Evolutionary conservation across 2,888 invertebrate species (phyloP).

Genomic region (Drosophila mayaguana): DNA sequence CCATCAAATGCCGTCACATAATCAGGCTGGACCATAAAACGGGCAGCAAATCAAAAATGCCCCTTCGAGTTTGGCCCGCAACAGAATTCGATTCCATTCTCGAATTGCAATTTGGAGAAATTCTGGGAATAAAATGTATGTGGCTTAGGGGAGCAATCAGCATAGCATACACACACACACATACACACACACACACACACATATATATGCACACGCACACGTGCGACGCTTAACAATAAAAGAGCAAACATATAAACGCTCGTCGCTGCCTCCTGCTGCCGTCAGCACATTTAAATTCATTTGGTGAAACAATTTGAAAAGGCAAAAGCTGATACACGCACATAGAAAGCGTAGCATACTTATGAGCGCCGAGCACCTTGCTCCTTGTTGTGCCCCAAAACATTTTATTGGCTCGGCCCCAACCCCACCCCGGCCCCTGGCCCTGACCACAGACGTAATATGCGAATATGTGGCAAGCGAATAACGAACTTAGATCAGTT

Average conservation of each 20-base stretch:
- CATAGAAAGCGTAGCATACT: conserved; percentile 72
- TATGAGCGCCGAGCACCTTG: conserved; percentile 69
- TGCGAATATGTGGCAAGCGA: conserved; percentile 35
- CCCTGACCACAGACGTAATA: conserved; percentile 19
- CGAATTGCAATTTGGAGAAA: conserved; percentile 71
- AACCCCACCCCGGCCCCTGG: conserved; percentile 6
- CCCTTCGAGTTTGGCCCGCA: neutral
- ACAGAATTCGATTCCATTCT: conserved; percentile 26
- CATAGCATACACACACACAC: conserved; percentile 24
- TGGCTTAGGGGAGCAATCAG: conserved; percentile 78
- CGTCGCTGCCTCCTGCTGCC: conserved; percentile 28
- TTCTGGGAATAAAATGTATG: conserved; percentile 63
- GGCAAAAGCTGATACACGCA: conserved; percentile 26
- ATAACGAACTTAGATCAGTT: conserved; percentile 75
- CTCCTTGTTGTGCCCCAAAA: conserved; percentile 49
- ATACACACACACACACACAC: conserved; percentile 16
- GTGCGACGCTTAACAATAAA: conserved; percentile 53
- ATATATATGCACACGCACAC: conserved; percentile 18
- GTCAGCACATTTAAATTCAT: conserved; percentile 80
- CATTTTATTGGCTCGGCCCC: conserved; percentile 63
- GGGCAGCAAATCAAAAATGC: conserved; percentile 40
- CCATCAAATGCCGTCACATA: conserved; percentile 63
- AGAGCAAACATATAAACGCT: conserved; percentile 45
- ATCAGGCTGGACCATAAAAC: conserved; percentile 58
- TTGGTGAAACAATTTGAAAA: conserved; percentile 71